A percentile compares a stretch with the other conserved stretches of the same genome.
Evolutionary conservation across 1,140 invertebrate genomes (phyloP).

Genomic region (Nomia melanderi): DNA sequence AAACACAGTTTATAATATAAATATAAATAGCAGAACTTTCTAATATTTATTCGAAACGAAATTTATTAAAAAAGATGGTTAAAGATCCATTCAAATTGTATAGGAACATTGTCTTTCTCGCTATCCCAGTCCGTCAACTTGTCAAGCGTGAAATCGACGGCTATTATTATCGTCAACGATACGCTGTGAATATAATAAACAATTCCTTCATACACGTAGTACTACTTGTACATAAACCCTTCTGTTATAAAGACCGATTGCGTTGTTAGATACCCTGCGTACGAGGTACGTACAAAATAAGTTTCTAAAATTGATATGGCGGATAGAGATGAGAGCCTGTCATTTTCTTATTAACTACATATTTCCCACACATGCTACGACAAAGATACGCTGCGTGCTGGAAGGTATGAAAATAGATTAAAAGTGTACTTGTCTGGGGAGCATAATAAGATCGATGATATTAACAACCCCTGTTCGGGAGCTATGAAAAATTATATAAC

Average conservation of each 20-base stretch:
- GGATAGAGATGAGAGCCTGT: not conserved
- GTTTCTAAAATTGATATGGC: slow-evolving; percentile 17
- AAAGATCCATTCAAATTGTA: too few species aligned
- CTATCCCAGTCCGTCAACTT: not conserved
- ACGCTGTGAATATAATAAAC: not conserved
- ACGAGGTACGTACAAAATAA: slow-evolving; percentile 56
- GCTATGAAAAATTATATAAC: not conserved
- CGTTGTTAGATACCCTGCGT: slow-evolving; percentile 43
- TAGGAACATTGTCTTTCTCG: not conserved
- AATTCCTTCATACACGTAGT: not conserved
- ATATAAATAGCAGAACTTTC: too few species aligned
- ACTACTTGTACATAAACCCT: not conserved
- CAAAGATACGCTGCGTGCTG: not conserved
- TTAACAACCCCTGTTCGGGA: too few species aligned
- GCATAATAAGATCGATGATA: too few species aligned
- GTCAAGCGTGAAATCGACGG: not conserved
- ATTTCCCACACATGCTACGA: slow-evolving; percentile 9
- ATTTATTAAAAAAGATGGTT: too few species aligned
- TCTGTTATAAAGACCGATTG: slow-evolving; percentile 11
- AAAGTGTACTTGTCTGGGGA: not conserved
- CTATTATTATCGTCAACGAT: not conserved
- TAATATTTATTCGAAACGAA: too few species aligned
- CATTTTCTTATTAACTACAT: slow-evolving; percentile 9
- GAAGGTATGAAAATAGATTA: slow-evolving; percentile 23
- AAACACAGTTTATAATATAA: too few species aligned